phyloP scores from a whole-genome alignment of 2,888 invertebrate genomes.

The Scotopteryx bipunctaria region DNA sequence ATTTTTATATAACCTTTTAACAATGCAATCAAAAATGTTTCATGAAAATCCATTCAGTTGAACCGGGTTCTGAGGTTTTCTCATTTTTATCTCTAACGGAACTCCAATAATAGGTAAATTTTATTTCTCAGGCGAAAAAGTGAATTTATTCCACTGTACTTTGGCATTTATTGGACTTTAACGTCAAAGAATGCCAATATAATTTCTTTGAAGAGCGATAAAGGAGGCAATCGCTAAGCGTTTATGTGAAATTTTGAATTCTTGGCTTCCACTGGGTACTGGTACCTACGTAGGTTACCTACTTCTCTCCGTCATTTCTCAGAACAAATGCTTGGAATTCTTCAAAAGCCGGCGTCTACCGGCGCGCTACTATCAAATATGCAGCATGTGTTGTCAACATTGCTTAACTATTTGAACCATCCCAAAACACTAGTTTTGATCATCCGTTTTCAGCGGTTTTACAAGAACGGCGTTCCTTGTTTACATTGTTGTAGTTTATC shows the following conservation, averaged over 20 bases:
- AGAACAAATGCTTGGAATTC: constrained; percentile 56
- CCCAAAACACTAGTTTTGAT: constrained; percentile 39
- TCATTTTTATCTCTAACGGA: too few relatives aligned
- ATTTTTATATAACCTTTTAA: too few relatives aligned
- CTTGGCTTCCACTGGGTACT: constrained; percentile 18
- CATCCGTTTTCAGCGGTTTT: constrained; percentile 36
- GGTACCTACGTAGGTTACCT: not conserved
- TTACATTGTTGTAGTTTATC: constrained; percentile 26
- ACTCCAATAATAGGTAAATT: too few relatives aligned
- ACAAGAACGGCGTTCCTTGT: constrained; percentile 25
- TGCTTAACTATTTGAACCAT: constrained; percentile 53
- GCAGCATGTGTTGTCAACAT: constrained; percentile 47
- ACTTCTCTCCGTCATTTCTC: constrained; percentile 37
- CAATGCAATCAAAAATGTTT: too few relatives aligned
- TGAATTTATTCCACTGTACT: constrained; percentile 9
- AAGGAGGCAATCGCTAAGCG: constrained; percentile 28
- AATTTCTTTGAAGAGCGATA: constrained; percentile 32
- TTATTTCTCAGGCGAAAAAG: constrained; percentile 11
- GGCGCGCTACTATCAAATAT: constrained; percentile 39
- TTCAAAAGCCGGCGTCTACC: constrained; percentile 46
- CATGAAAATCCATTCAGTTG: too few relatives aligned
- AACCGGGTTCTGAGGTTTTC: too few relatives aligned
- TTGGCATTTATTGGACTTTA: constrained; percentile 21
- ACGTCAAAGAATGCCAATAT: constrained; percentile 25
- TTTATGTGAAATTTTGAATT: constrained; percentile 34